Evolutionary conservation across 2,888 invertebrate genomes (phyloP), one percentile per base, ranked within the genome.

Genomic region (Oeneis ivallda): DNA sequence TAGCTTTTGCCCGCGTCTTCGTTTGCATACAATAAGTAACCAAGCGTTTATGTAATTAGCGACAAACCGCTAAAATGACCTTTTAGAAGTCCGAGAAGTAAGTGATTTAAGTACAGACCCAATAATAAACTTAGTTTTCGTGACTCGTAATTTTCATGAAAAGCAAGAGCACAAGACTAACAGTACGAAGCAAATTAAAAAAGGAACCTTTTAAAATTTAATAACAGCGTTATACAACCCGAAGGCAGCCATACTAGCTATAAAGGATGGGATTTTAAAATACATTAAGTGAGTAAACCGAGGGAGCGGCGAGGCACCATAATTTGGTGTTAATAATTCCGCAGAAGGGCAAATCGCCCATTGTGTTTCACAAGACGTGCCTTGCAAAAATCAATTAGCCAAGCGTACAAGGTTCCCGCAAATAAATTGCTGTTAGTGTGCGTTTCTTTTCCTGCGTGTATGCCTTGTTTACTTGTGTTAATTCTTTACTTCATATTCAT

Each of bases 321-420:
- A 85, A 86, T 84, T 84, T 76, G 73, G 78, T 80, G 85, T 86
- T 86, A 85, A 89, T 87, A 86, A 88, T 86, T 86, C 85, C 79
- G 74, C 74, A 75, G 75, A 74, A 73, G 76, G 73, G 75, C 79
- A 76, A 81, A 81, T 76, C 76, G 77, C 62, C 70, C 78, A 80
- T 81, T 80, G 81, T 77, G 67, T 64, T 69, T 66, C 65, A 67
- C 63, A 71, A 68, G 70, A 60, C 49, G 19, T 49, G 39, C 49
- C 60, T 49, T 13, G 34, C 32, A 19, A n/a, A 32, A 58, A 58
- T 58, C 58, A 58, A 58, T 58, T 58, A 58, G 45, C 45, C 43
- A 6, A 7, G 45, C 53, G 53, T 15, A 53, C 9, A 53, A 37
- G 10, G 4, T n/a, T 15, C 15, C 15, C 17, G 37, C 53, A n/a